Evolutionary conservation across 2,113 vertebrate species (phyloP).

Genomic region (Cochlearius cochlearius): DNA sequence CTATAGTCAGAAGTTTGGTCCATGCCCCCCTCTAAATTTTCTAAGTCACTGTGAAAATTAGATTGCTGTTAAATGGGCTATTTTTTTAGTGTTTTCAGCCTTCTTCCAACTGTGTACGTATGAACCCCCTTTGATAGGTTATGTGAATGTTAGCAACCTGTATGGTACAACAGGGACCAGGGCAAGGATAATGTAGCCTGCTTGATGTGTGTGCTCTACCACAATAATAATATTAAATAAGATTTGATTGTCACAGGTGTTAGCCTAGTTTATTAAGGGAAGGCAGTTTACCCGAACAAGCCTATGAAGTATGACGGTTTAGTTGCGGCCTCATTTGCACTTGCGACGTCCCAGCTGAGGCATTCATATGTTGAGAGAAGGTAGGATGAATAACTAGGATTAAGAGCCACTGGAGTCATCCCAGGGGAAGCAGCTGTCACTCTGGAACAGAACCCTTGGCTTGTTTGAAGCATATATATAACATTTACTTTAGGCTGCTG

Average conservation of each 20-base stretch:
- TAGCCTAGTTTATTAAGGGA: neutral
- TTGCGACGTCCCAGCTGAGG: neutral
- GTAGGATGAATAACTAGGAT: neutral
- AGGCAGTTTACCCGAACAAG: neutral
- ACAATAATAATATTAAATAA: neutral
- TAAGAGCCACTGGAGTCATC: neutral
- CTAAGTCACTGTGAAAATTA: neutral
- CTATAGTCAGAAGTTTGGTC: neutral
- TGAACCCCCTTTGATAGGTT: neutral
- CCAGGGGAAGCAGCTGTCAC: conserved; percentile 1
- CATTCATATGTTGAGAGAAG: neutral
- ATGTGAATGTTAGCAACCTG: neutral
- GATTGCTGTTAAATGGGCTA: neutral
- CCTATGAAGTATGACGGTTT: neutral
- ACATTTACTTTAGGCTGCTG: neutral
- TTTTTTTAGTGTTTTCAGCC: neutral
- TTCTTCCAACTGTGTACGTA: neutral
- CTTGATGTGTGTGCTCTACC: neutral
- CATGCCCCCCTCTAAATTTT: neutral
- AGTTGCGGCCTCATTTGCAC: neutral
- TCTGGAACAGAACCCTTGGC: neutral
- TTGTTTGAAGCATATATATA: neutral
- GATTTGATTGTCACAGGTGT: neutral
- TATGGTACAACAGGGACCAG: neutral
- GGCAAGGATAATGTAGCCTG: neutral